Percentiles rank a stretch among this genome's conserved stretches.
These are phyloP conservation scores for Chymomyza caudatula DNA, from an alignment of 2,888 invertebrate species.

Conservation along the genomic window DNA sequence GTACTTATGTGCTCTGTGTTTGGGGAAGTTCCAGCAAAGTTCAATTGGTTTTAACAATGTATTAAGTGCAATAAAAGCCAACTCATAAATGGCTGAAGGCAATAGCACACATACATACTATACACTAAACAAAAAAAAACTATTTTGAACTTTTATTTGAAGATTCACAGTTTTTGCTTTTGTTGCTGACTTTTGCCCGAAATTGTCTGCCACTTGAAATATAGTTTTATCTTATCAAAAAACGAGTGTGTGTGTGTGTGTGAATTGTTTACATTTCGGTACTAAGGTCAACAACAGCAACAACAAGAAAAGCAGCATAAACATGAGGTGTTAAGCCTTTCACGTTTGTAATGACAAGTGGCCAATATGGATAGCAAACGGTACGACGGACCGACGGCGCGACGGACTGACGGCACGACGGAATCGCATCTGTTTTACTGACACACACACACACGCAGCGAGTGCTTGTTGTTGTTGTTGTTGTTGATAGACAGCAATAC, in stretches of 20 bases:
- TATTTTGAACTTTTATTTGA: background rate
- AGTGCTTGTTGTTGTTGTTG: background rate
- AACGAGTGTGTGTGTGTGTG: too few relatives aligned
- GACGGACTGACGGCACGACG: too few relatives aligned
- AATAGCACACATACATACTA: background rate
- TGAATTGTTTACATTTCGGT: constrained; percentile 29
- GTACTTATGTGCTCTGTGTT: background rate
- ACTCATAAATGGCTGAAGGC: constrained; percentile 8
- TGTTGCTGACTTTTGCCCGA: background rate
- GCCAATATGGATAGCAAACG: background rate
- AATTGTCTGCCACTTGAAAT: background rate
- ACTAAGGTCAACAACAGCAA: constrained; percentile 28
- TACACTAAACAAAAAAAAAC: background rate
- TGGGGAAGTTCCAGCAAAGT: background rate
- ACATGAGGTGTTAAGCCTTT: constrained; percentile 25
- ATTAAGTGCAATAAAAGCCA: constrained; percentile 9
- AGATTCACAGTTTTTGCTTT: background rate
- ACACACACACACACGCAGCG: too few relatives aligned
- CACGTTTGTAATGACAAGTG: constrained; percentile 41
- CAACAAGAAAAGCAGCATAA: constrained; percentile 15
- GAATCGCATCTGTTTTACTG: background rate
- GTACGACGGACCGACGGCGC: too few relatives aligned
- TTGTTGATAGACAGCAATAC: constrained; percentile 2
- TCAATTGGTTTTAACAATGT: background rate
- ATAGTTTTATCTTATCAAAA: background rate